Base-by-base conservation (phyloP, 2,888 invertebrate species). In the Cataglyphis cursor region DNA sequence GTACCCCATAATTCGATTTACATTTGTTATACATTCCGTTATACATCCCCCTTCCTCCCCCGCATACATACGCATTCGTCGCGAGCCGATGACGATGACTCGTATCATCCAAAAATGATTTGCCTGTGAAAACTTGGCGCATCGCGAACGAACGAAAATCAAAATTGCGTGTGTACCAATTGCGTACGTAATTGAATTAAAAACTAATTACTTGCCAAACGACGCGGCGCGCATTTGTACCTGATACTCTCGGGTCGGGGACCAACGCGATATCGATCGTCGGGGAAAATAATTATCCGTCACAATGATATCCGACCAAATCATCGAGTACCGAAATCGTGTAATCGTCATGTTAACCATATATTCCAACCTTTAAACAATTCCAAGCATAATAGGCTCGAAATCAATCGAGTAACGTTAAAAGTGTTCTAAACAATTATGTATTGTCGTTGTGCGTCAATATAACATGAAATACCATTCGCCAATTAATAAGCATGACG, bases 171-270 rank as follows among this genome's bases (percentile, higher is more conserved):
- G 59, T 80, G 35, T 80, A 80, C 68, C 78, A 80, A 80, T 80
- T 70, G 78, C 78, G 59, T 12, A 9, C 8, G 35, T 70, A 80
- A 80, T 70, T 80, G 70, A 80, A 80, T 80, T 80, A 80, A 80
- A 80, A 80, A 80, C 78, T 80, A 80, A 80, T 80, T 80, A 80
- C 70, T 80, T 80, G 78, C 78, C 59, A 70, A 80, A 80, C 59
- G 78, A 66, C 59, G 78, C 68, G 31, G 41, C 41, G 64, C 41
- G 41, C 57, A 41, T 80, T 76, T 80, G 78, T 59, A 70, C 35
- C 70, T 70, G 78, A 68, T 80, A 70, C 78, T 59, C 78, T 51
- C n/a, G 28, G 28, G 8, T 51, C 24, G 35, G 24, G 59, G 70
- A 57, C 54, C 54, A 38, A 15, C 15, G 28, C 9, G 54, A 24